phyloP scores from a whole-genome alignment of 2,888 invertebrate genomes.

The Odontocerum albicorne region DNA sequence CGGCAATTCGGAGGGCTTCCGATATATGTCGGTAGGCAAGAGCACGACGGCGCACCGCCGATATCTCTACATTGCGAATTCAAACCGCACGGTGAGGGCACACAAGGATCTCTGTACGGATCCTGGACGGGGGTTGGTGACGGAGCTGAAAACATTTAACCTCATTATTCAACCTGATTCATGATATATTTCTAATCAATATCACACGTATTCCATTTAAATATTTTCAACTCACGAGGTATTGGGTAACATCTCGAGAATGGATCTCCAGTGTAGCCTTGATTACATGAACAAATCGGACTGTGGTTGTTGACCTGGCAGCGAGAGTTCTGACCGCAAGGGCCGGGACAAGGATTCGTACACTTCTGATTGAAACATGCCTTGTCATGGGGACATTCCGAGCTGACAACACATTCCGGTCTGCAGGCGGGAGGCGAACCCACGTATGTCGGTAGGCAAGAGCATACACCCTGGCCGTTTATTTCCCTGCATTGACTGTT shows the following conservation, averaged over 20 bases:
- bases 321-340: conserved; percentile 76
- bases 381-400: conserved; percentile 74
- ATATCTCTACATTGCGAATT: conserved; percentile 54
- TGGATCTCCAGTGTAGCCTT: conserved; percentile 76
- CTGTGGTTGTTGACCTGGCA: conserved; percentile 83
- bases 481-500: conserved; percentile 73
- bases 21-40: conserved; percentile 66
- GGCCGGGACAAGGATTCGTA: conserved; percentile 75
- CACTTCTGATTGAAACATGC: conserved; percentile 79
- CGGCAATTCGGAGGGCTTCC: conserved; percentile 73
- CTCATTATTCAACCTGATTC: too few species aligned
- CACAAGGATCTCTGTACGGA: conserved; percentile 54
- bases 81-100: conserved; percentile 64
- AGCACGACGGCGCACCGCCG: conserved; percentile 62
- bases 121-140: conserved; percentile 42
- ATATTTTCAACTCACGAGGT: conserved; percentile 38
- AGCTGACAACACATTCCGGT: conserved; percentile 79
- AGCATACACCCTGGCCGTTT: conserved; percentile 70
- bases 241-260: conserved; percentile 56
- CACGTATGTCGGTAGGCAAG: conserved; percentile 69
- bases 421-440: conserved; percentile 79
- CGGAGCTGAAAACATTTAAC: conserved; percentile 49
- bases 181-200: neutral
- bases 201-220: neutral
- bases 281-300: conserved; percentile 77